Percentiles rank a stretch among this genome's conserved stretches.
Conservation (phyloP, 2,888 invertebrate species). For the Dicyrtoma fusca region DNA sequence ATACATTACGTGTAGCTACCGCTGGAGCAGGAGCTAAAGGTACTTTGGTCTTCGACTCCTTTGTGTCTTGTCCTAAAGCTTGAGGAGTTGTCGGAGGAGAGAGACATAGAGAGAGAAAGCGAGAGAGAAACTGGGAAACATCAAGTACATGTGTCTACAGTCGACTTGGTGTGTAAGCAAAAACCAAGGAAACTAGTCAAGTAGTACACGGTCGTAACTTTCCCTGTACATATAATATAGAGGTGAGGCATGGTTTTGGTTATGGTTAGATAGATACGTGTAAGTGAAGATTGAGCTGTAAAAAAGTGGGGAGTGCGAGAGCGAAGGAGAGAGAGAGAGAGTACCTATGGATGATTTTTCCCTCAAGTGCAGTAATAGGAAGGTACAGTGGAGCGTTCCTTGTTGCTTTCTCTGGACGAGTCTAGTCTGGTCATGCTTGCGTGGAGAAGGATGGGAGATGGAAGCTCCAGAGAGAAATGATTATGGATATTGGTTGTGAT, state of each 20-base stretch:
- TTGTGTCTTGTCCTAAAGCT: too few species aligned
- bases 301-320: conserved; percentile 2
- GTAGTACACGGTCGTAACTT: too few species aligned
- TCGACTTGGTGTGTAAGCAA: too few species aligned
- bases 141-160: conserved; percentile 6
- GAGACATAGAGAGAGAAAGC: too few species aligned
- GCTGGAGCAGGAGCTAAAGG: too few species aligned
- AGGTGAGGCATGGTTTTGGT: not conserved
- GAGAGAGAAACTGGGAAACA: not conserved
- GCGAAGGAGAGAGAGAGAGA: conserved; percentile 9
- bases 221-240: too few species aligned
- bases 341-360: not conserved
- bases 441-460: not conserved
- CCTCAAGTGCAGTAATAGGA: not conserved
- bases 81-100: conserved; percentile 2
- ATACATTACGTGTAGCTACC: too few species aligned
- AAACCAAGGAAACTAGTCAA: too few species aligned
- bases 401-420: too few species aligned
- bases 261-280: not conserved
- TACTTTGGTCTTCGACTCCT: not conserved
- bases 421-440: not conserved
- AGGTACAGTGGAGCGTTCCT: not conserved
- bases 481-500: conserved; percentile 40
- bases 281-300: conserved; percentile 15
- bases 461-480: conserved; percentile 34